phyloP scores from a whole-genome alignment of 2,113 vertebrate species.

The Jaculus jaculus region DNA sequence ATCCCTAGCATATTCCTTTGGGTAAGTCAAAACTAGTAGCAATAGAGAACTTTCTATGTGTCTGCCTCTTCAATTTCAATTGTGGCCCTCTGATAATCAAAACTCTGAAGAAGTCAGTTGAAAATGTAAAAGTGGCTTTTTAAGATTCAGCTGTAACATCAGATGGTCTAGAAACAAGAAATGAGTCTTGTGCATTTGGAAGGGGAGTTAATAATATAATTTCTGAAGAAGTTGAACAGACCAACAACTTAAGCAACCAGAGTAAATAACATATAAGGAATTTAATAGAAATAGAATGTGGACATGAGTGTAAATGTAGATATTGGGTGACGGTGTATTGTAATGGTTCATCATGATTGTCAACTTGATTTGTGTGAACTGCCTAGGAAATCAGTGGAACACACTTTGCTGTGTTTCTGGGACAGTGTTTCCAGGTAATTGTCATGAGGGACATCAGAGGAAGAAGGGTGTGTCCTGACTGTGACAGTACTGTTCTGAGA shows the following conservation, averaged over 20 bases:
- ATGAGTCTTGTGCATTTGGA: neutral
- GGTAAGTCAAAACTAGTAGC: neutral
- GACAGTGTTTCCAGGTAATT: no score
- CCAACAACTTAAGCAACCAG: neutral
- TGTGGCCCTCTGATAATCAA: neutral
- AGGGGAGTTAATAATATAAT: neutral
- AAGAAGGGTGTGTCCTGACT: no score
- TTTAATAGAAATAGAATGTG: neutral
- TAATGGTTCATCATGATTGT: no score
- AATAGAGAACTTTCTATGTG: neutral
- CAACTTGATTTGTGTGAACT: no score
- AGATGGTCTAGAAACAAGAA: neutral
- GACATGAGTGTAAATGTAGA: neutral
- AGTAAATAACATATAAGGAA: neutral
- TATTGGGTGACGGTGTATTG: neutral
- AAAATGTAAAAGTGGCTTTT: neutral
- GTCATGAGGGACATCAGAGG: no score
- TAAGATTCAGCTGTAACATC: neutral
- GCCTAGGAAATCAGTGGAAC: no score
- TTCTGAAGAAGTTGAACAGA: neutral
- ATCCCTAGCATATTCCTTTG: neutral
- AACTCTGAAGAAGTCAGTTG: no score
- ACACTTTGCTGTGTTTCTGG: no score
- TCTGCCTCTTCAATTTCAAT: rapidly evolving
- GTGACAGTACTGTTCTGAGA: no score